These are phyloP conservation scores for Procambarus clarkii DNA, from an alignment of 1,140 invertebrate genomes.

Conservation along the genomic window DNA sequence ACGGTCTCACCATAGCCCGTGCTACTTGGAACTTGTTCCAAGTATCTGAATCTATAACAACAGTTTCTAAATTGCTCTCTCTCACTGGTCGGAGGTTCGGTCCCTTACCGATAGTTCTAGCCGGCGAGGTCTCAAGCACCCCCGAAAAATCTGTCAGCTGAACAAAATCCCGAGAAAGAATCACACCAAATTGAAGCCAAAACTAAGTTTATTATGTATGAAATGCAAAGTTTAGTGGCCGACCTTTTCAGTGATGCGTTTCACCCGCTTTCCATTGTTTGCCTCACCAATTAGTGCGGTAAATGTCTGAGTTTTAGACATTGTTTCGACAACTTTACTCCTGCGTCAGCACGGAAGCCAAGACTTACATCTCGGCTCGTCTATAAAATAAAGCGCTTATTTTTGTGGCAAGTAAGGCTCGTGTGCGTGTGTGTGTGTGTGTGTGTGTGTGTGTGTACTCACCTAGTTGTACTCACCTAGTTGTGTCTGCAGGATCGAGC, in stretches of 20 bases:
- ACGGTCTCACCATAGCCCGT: too few species aligned
- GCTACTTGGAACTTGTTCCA: too few species aligned
- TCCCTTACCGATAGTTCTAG: too few species aligned
- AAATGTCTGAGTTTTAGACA: constrained; percentile 1
- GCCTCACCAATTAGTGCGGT: not conserved
- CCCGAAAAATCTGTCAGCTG: too few species aligned
- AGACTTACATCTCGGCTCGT: not conserved
- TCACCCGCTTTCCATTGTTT: constrained; percentile 18
- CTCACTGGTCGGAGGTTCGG: too few species aligned
- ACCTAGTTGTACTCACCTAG: too few species aligned
- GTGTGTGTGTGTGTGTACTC: not conserved
- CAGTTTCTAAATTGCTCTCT: too few species aligned
- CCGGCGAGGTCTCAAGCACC: too few species aligned
- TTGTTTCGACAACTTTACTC: not conserved
- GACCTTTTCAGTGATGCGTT: constrained; percentile 32
- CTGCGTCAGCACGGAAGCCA: not conserved
- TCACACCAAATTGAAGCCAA: not conserved
- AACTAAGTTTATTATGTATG: constrained; percentile 10
- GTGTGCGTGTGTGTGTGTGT: constrained; percentile 23
- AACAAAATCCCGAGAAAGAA: not conserved
- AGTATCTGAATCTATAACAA: too few species aligned
- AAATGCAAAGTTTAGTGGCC: constrained; percentile 8
- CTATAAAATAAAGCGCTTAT: not conserved
- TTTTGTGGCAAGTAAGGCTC: not conserved
- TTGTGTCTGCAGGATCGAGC: not conserved